Evolutionary conservation across 2,113 vertebrate species (phyloP).

Genomic region (Tetrax tetrax): DNA sequence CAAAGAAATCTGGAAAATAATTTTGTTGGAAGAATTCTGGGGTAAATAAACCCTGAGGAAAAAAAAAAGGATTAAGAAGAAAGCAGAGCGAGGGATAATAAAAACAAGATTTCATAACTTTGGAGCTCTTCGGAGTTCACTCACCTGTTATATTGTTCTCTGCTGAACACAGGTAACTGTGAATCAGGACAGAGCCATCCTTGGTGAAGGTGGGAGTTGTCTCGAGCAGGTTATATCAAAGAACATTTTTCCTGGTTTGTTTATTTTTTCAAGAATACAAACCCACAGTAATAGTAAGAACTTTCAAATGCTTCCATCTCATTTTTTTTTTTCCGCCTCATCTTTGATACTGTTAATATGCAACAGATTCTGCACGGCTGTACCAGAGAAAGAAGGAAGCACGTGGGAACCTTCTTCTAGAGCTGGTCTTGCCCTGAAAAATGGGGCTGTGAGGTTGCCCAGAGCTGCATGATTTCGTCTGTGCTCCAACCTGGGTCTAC

Average conservation of each 20-base stretch:
- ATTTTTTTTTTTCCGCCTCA: background rate
- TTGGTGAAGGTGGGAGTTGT: background rate
- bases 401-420: background rate
- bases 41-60: background rate
- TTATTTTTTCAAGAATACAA: background rate
- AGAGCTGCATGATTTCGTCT: background rate
- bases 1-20: slow-evolving; percentile 25
- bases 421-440: background rate
- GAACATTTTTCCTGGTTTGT: background rate
- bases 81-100: background rate
- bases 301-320: background rate
- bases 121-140: background rate
- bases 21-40: slow-evolving; percentile 16
- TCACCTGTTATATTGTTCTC: background rate
- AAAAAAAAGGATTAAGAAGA: background rate
- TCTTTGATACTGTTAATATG: background rate
- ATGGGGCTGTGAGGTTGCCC: background rate
- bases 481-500: accelerated
- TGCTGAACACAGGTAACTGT: background rate
- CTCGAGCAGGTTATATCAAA: background rate
- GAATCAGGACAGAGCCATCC: background rate
- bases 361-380: background rate
- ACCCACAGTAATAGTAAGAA: background rate
- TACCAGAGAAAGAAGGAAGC: background rate
- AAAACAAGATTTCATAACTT: background rate